Evolutionary conservation across 2,113 vertebrate species (phyloP).

Genomic region (Ovibos moschatus): DNA sequence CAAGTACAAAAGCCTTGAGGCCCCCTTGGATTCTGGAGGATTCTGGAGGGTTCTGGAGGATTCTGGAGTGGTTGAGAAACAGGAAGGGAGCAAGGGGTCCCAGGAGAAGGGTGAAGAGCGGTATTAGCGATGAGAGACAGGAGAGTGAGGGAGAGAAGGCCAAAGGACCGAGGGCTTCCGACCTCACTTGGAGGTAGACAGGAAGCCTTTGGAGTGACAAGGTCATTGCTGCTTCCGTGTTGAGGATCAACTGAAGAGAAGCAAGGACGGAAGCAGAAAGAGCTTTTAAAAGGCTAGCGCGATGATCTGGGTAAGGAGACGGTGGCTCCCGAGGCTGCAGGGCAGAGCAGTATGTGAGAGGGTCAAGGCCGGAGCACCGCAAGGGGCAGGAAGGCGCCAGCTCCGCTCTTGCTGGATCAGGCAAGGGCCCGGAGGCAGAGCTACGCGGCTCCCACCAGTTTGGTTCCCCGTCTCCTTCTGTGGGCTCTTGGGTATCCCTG

Average conservation of each 20-base stretch:
- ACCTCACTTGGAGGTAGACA: neutral
- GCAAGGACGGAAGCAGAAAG: neutral
- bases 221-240: neutral
- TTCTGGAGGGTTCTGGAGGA: neutral
- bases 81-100: too few species aligned
- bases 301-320: neutral
- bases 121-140: neutral
- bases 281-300: neutral
- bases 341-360: fast-evolving
- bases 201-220: neutral
- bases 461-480: neutral
- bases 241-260: neutral
- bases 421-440: neutral
- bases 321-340: neutral
- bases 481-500: too few species aligned
- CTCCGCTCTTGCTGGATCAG: neutral
- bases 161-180: neutral
- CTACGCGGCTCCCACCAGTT: neutral
- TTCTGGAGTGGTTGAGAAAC: neutral
- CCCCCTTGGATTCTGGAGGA: neutral
- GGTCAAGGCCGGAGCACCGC: neutral
- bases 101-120: neutral
- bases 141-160: neutral
- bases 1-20: neutral
- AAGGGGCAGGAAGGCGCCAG: neutral